Evolutionary conservation across 1,140 invertebrate species (phyloP).

Genomic region (Ooceraea biroi): DNA sequence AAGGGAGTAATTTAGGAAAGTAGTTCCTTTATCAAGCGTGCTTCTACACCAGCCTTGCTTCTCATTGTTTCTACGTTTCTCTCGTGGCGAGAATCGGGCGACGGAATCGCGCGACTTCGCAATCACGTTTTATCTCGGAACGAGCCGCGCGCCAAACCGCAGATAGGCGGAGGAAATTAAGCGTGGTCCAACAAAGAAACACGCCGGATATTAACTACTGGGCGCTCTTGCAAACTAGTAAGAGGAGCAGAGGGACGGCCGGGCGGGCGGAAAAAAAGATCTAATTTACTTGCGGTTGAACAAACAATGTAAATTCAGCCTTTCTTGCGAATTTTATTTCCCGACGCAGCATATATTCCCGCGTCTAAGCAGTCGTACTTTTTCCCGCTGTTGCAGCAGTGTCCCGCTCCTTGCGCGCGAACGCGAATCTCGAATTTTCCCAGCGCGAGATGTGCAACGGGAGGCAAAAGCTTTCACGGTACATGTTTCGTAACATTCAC

Average conservation of each 20-base stretch:
- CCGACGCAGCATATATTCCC: not conserved
- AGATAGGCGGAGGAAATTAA: slow-evolving; percentile 58
- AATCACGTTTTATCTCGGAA: slow-evolving; percentile 26
- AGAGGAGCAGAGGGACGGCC: not conserved
- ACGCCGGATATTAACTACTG: slow-evolving; percentile 57
- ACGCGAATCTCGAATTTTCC: slow-evolving; percentile 49
- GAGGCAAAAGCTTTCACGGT: slow-evolving; percentile 14
- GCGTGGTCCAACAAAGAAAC: slow-evolving; percentile 55
- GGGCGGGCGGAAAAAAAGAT: slow-evolving; percentile 5
- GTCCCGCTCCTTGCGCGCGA: slow-evolving; percentile 1
- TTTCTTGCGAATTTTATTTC: slow-evolving; percentile 52
- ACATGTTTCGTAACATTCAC: slow-evolving; percentile 31
- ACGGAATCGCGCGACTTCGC: slow-evolving; percentile 25
- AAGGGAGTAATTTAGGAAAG: not conserved
- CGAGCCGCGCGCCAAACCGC: slow-evolving; percentile 25
- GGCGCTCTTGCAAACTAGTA: slow-evolving; percentile 23
- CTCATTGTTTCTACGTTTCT: not conserved
- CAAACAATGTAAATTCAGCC: slow-evolving; percentile 59
- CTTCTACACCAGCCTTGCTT: not conserved
- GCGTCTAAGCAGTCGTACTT: slow-evolving; percentile 42
- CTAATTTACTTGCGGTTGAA: slow-evolving; percentile 51
- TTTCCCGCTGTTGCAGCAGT: slow-evolving; percentile 5
- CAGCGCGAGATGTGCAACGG: slow-evolving; percentile 8
- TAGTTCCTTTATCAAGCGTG: not conserved
- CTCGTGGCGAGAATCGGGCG: not conserved